These are phyloP conservation scores for Drusus annulatus DNA, from an alignment of 1,140 invertebrate species.

Conservation along the genomic window DNA sequence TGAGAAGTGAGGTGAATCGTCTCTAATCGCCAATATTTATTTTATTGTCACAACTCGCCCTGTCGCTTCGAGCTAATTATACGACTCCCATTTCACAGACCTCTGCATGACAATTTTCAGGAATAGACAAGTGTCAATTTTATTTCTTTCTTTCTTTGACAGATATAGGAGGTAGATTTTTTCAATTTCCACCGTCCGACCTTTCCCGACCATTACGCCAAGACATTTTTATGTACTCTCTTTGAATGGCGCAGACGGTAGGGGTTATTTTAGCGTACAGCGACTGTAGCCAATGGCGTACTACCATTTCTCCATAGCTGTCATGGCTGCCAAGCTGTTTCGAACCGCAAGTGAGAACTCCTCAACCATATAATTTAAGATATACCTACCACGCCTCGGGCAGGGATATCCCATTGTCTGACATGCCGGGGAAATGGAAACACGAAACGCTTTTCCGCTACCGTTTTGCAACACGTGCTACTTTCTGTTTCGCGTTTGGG, in stretches of 20 bases:
- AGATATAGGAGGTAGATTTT: slow-evolving; percentile 14
- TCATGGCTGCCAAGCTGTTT: slow-evolving; percentile 38
- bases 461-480: too few relatives aligned
- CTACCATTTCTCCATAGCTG: slow-evolving; percentile 32
- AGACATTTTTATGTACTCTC: slow-evolving; percentile 33
- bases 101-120: neutral
- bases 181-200: slow-evolving; percentile 28
- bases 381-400: slow-evolving; percentile 16
- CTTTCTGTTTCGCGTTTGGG: too few relatives aligned
- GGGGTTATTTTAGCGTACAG: slow-evolving; percentile 29
- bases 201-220: slow-evolving; percentile 5
- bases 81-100: neutral
- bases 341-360: slow-evolving; percentile 42
- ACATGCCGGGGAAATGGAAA: too few relatives aligned
- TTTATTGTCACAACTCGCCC: neutral
- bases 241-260: slow-evolving; percentile 11
- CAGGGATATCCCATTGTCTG: slow-evolving; percentile 8
- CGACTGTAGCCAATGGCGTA: slow-evolving; percentile 22
- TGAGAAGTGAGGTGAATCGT: neutral
- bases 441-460: too few relatives aligned
- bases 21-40: neutral
- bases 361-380: slow-evolving; percentile 37
- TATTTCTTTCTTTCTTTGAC: slow-evolving; percentile 25
- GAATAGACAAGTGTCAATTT: slow-evolving; percentile 33
- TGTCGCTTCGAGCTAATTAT: neutral